Conservation (phyloP, 2,888 invertebrate species). For the Eilema sororculum region DNA sequence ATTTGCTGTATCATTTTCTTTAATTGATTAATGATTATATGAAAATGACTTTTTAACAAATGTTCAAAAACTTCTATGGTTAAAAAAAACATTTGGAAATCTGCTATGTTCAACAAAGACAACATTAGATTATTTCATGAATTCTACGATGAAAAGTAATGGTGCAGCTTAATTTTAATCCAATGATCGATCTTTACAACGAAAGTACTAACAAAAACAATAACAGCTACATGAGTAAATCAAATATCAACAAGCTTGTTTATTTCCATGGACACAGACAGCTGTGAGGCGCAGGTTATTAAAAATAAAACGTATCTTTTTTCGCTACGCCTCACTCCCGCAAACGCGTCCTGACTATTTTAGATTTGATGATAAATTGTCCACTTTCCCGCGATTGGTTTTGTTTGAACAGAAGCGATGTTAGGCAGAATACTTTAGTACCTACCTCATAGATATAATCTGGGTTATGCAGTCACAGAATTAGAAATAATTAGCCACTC, state of each 20-base stretch:
- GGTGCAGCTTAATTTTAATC: not conserved
- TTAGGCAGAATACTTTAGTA: slow-evolving; percentile 27
- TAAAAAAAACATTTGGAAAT: too few relatives aligned
- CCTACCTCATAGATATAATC: too few relatives aligned
- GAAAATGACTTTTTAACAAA: not conserved
- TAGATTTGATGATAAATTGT: slow-evolving; percentile 79
- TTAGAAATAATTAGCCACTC: too few relatives aligned
- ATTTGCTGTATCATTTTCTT: slow-evolving; percentile 13
- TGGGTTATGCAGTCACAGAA: too few relatives aligned
- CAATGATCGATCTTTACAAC: not conserved
- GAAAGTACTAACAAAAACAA: not conserved
- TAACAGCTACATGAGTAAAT: slow-evolving; percentile 2
- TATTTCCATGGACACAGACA: slow-evolving; percentile 25
- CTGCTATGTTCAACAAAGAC: too few relatives aligned
- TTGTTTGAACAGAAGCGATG: slow-evolving; percentile 37
- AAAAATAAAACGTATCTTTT: slow-evolving; percentile 71
- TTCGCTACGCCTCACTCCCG: slow-evolving; percentile 77
- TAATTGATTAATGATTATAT: slow-evolving; percentile 5
- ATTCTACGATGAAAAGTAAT: not conserved
- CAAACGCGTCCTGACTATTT: slow-evolving; percentile 77
- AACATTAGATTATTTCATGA: too few relatives aligned
- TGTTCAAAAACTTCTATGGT: too few relatives aligned
- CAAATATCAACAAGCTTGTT: slow-evolving; percentile 20
- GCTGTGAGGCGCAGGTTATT: slow-evolving; percentile 58
- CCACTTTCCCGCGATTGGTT: slow-evolving; percentile 60